phyloP scores from a whole-genome alignment of 2,113 vertebrate genomes.

The Nymphicus hollandicus region DNA sequence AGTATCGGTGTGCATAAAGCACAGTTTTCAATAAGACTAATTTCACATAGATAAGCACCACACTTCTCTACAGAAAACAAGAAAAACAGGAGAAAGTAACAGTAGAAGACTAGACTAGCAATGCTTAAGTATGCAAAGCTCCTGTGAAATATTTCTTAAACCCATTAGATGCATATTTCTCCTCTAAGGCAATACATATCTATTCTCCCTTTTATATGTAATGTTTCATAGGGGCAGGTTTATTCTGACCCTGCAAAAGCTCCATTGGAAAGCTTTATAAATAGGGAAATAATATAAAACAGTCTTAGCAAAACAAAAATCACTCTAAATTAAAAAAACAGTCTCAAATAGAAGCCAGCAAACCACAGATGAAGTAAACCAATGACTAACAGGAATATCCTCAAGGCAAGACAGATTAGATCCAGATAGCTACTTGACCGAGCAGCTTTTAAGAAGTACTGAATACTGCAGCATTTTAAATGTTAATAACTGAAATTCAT shows the following conservation, averaged over 20 bases:
- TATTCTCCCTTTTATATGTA: not conserved
- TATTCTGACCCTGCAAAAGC: not conserved
- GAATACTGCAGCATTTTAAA: not conserved
- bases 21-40: not conserved
- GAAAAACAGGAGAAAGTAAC: not conserved
- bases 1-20: not conserved
- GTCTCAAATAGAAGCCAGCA: not conserved
- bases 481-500: not conserved
- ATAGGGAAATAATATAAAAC: not conserved
- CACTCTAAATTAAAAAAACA: not conserved
- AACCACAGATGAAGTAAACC: not conserved
- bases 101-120: not conserved
- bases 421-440: not conserved
- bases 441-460: not conserved
- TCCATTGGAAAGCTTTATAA: not conserved
- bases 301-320: not conserved
- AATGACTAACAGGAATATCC: not conserved
- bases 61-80: not conserved
- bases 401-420: not conserved
- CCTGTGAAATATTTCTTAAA: not conserved
- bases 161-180: not conserved
- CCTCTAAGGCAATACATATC: not conserved
- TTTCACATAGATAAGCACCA: not conserved
- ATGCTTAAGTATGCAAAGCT: not conserved
- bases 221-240: not conserved